Percentiles rank a stretch among this genome's conserved stretches.
Conservation (phyloP, 2,888 invertebrate species). For the Drepanosiphum platanoidis region DNA sequence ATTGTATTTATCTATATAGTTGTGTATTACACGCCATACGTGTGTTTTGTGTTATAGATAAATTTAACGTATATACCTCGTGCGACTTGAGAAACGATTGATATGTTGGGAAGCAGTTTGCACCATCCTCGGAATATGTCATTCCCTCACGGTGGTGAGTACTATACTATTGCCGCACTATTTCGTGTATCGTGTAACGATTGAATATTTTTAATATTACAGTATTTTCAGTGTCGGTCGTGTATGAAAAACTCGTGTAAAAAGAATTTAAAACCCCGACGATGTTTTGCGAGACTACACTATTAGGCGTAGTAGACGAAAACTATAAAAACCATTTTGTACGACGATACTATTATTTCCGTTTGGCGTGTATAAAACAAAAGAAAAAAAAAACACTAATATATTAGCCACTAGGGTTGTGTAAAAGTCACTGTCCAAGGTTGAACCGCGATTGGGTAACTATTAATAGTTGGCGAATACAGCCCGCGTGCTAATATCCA, state of each 20-base stretch:
- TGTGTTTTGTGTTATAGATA: constrained; percentile 27
- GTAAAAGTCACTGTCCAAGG: constrained; percentile 39
- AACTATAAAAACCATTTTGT: not conserved
- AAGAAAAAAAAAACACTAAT: not conserved
- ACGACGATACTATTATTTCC: not conserved
- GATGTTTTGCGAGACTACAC: not conserved
- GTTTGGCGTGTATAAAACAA: not conserved
- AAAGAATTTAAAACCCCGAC: no score
- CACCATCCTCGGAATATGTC: constrained; percentile 56
- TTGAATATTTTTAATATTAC: not conserved
- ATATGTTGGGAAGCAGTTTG: constrained; percentile 59
- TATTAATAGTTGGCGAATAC: constrained; percentile 48
- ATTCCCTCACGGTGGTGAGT: constrained; percentile 58
- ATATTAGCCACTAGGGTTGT: constrained; percentile 32
- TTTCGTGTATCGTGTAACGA: not conserved
- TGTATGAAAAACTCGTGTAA: not conserved
- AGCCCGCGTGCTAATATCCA: constrained; percentile 5
- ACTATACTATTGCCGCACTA: not conserved
- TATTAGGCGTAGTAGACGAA: not conserved
- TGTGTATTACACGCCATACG: not conserved
- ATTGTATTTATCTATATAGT: not conserved
- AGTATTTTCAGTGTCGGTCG: not conserved
- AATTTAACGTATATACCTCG: not conserved
- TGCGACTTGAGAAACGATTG: not conserved
- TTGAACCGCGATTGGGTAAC: constrained; percentile 8